Conservation (phyloP, 2,797 vertebrate genomes). For the Notamacropus eugenii region DNA sequence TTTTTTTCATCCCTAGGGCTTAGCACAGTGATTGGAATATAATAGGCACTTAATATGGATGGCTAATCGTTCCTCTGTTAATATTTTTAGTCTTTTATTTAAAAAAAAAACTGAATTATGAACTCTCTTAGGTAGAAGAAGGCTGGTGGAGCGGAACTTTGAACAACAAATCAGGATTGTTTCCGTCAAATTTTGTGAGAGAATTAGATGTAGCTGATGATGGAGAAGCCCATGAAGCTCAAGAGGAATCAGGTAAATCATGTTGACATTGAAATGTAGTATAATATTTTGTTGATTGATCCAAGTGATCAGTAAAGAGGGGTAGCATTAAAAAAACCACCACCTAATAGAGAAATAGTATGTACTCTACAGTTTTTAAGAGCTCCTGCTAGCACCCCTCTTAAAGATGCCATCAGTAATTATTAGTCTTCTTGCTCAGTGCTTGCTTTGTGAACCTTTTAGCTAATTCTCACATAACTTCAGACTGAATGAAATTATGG, state of each 20-base stretch:
- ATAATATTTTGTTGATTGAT: neutral
- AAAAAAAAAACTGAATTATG: constrained; percentile 38
- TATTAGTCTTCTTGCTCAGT: neutral
- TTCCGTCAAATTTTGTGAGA: constrained; percentile 97
- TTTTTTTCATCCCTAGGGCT: neutral
- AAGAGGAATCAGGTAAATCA: constrained; percentile 89
- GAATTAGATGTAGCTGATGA: constrained; percentile 91
- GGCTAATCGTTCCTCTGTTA: too few relatives aligned
- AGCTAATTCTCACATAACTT: neutral
- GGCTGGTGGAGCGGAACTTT: constrained; percentile 95
- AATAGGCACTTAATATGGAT: too few relatives aligned
- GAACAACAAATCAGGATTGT: constrained; percentile 92
- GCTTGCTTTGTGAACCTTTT: neutral
- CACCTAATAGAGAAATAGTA: neutral
- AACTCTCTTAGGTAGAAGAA: constrained; percentile 91
- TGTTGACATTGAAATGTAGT: neutral
- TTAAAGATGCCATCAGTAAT: neutral
- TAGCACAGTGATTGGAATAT: too few relatives aligned
- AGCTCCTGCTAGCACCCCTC: neutral
- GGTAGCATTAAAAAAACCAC: neutral
- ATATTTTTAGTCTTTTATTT: too few relatives aligned
- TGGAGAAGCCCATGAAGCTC: constrained; percentile 86
- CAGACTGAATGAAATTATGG: neutral
- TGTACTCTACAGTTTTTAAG: neutral
- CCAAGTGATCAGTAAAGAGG: neutral